Conservation (phyloP, 2,888 invertebrate species). For the Gortyna flavago region DNA sequence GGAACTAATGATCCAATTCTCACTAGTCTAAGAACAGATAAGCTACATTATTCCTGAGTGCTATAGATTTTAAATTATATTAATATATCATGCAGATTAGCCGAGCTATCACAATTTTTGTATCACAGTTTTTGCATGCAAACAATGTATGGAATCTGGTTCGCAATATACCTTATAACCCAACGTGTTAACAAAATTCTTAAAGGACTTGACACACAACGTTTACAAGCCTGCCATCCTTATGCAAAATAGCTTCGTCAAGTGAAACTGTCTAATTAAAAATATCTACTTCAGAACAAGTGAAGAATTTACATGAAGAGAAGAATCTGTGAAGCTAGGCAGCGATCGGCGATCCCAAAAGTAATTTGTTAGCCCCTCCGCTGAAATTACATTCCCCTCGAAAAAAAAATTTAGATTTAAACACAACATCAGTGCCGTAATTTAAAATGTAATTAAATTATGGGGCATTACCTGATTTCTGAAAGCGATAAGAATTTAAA, state of each 20-base stretch:
- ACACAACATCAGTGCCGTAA: conserved; percentile 29
- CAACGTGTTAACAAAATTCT: not conserved
- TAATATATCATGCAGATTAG: too few species aligned
- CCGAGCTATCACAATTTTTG: too few species aligned
- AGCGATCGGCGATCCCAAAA: conserved; percentile 28
- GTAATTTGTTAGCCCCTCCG: conserved; percentile 56
- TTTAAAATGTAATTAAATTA: conserved; percentile 26
- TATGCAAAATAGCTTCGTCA: conserved; percentile 14
- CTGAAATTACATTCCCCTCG: conserved; percentile 69
- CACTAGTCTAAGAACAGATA: too few species aligned
- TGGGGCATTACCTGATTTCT: not conserved
- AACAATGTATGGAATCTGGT: too few species aligned
- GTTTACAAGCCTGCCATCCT: not conserved
- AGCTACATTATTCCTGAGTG: too few species aligned
- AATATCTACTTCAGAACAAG: conserved; percentile 27
- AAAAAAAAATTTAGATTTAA: conserved; percentile 66
- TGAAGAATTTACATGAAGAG: conserved; percentile 44
- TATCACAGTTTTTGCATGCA: too few species aligned
- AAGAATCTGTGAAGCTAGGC: conserved; percentile 29
- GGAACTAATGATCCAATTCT: too few species aligned
- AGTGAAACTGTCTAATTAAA: conserved; percentile 39
- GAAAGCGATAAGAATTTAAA: not conserved
- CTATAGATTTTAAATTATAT: too few species aligned
- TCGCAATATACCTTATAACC: not conserved
- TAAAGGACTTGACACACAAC: not conserved